phyloP scores from a whole-genome alignment of 2,797 vertebrate genomes.

The Amazona ochrocephala region DNA sequence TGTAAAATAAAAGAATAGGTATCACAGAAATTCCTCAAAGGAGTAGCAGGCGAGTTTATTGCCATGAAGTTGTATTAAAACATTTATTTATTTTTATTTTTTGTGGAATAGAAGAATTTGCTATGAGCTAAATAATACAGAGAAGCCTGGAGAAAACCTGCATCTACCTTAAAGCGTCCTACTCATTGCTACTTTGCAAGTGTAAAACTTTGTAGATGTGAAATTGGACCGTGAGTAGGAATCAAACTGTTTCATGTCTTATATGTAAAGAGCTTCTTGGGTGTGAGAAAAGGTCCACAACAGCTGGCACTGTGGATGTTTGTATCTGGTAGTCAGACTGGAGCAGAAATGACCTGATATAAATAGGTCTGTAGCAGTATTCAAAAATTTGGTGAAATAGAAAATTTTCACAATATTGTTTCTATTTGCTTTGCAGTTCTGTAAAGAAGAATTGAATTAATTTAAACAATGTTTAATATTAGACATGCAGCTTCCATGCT shows the following conservation, averaged over 20 bases:
- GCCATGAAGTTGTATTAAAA: background rate
- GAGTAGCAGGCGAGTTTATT: background rate
- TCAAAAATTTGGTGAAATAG: background rate
- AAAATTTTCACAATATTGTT: background rate
- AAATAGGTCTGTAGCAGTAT: background rate
- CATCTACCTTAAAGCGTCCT: background rate
- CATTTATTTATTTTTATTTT: background rate
- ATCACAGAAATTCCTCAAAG: background rate
- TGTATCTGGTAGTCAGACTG: background rate
- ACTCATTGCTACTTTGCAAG: background rate
- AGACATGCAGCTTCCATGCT: background rate
- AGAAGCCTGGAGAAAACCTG: background rate
- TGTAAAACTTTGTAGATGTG: background rate
- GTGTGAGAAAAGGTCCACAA: background rate
- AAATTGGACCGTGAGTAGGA: background rate
- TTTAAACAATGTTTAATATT: background rate
- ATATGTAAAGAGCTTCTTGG: background rate
- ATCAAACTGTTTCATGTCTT: background rate
- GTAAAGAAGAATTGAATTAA: background rate
- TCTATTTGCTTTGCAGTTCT: background rate
- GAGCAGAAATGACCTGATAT: background rate
- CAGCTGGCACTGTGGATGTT: background rate
- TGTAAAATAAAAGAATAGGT: background rate
- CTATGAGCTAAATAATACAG: background rate
- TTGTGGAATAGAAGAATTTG: background rate